Base-by-base conservation (phyloP, 2,113 vertebrate genomes). In the Chaetodon auriga region DNA sequence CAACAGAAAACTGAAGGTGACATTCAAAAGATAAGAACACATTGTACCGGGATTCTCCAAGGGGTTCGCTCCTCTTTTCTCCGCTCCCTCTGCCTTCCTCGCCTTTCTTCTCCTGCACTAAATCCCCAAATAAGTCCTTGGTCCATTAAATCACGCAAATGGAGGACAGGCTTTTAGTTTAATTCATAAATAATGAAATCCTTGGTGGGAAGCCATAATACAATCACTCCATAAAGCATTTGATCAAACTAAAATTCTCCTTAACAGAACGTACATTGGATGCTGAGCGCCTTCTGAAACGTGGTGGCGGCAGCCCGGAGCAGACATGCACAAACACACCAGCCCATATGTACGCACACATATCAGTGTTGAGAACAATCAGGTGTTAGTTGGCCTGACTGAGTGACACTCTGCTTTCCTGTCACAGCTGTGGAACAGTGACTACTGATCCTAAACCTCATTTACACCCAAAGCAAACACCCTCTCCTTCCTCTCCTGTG, bases 121-220 rank as follows among this genome's bases (percentile, higher is more conserved):
- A 90, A 90, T 91, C 85, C 81, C 83, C 54, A 87, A 89, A 89
- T 85, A 85, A 81, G 89, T 89, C 89, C 75, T 72, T 66, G 81
- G 68, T 87, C 85, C 81, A 90, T 88, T 90, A 90, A 91, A 82
- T 90, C 88, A 87, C 35, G 9, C 55, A 88, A 86, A 91, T 80
- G 81, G 83, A 83, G 64, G 85, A 75, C 70, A 87, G 78, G 84
- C 87, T 91, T 90, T 87, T 88, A 81, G 74, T 89, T 90, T 89
- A 92, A 91, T 90, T 91, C 76, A 86, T 90, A 92, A 92, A 90
- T 90, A 85, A 87, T 88, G 53, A 71, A 84, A 88, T 79, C 64
- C 69, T 79, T 81, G 53, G 82, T 80, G 62, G 77, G 21, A 75
- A 72, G 76, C 68, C 61, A 51, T 64, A 78, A 83, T 66, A 83